phyloP scores from a whole-genome alignment of 2,797 vertebrate genomes.

The Lophura swinhoii region DNA sequence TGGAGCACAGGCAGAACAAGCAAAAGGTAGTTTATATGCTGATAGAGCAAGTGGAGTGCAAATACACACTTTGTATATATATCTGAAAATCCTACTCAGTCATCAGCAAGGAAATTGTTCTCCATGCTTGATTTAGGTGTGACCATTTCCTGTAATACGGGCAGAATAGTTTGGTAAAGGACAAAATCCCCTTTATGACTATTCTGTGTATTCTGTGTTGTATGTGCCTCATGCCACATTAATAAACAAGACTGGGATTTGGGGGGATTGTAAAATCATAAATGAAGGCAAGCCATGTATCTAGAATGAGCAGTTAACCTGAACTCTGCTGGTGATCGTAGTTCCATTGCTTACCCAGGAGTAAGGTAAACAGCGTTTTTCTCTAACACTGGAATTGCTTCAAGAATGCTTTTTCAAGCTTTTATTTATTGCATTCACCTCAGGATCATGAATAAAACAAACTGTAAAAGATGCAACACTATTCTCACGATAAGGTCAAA shows the following conservation, averaged over 20 bases:
- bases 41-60: not conserved
- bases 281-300: not conserved
- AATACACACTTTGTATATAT: not conserved
- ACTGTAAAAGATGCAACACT: slow-evolving; percentile 34
- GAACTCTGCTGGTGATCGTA: not conserved
- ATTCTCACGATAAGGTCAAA: slow-evolving; percentile 53
- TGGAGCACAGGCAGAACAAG: not conserved
- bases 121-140: not conserved
- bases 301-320: not conserved
- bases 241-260: not conserved
- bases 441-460: slow-evolving; percentile 72
- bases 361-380: not conserved
- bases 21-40: not conserved
- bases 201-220: not conserved
- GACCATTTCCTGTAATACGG: not conserved
- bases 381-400: not conserved
- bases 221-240: fast-evolving
- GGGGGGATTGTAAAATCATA: not conserved
- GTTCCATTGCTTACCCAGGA: not conserved
- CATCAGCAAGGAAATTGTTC: not conserved
- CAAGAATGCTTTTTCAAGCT: slow-evolving; percentile 14
- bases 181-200: not conserved
- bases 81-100: not conserved
- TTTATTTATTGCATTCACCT: slow-evolving; percentile 60
- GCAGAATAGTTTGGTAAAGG: not conserved